Evolutionary conservation across 2,888 invertebrate species (phyloP), one percentile per base, ranked within the genome.

Genomic region (Acleris cristana): DNA sequence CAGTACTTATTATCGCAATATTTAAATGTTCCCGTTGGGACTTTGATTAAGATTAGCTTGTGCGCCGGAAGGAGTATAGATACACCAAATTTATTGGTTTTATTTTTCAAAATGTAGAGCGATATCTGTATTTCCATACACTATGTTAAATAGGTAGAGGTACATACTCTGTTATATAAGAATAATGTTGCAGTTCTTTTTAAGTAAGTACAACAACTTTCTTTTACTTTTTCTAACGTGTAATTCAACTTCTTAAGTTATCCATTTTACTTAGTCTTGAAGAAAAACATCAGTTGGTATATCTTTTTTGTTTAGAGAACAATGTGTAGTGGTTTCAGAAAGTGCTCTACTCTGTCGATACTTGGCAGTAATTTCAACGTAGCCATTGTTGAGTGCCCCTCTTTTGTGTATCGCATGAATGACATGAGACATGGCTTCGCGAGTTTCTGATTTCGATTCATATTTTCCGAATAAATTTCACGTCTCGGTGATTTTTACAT

Each of bases 311-410:
- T 82, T 78, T 74, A 71, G 73, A 70, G 74, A 74, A 79, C 80
- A 83, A 81, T 79, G 73, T 74, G 73, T 73, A 72, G 71, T 78
- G 79, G 79, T 80, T 82, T 80, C 76, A 71, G 78, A 82, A 81
- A 83, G 81, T 81, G 80, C 78, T 81, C 78, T 75, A 64, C 75
- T 73, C 74, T 79, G 76, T 82, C 80, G 79, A 83, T 82, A 81
- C 80, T 82, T 79, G 76, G 76, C 76, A 73, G 82, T 82, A 80
- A 84, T 84, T 84, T 80, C 81, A 78, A 79, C 78, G 78, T 78
- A 79, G 76, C 83, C 74, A 83, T 84, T 84, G 83, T 82, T 80
- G 73, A 73, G 75, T 75, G 76, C 70, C 73, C 74, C 77, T 73
- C 79, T 84, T 81, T 82, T 83, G 77, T 79, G 76, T 84, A 78